Evolutionary conservation across 2,888 invertebrate species (phyloP), one percentile per base, ranked within the genome.

Genomic region (Adelphocoris suturalis): DNA sequence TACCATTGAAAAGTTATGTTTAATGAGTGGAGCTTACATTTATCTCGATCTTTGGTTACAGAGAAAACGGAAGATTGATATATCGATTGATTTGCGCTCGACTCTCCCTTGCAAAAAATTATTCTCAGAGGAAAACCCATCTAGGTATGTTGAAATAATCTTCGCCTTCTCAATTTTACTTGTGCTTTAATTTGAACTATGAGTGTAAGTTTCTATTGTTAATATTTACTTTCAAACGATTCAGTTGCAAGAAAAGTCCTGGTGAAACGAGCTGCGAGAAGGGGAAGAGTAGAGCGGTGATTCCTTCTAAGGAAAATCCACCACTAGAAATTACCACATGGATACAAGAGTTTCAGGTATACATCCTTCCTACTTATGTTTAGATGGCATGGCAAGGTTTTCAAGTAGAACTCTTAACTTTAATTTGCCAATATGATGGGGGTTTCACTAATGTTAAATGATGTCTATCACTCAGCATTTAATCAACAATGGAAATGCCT

Each of bases 241-340:
- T 55, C 19, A 16, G 47, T 82, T 55, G 68, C 86, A 86, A 75
- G 47, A 91, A 91, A 89, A 90, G 90, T 80, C 37, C 89, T 16
- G 78, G 85, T 75, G 90, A 90, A n/a, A 46, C n/a, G 27, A 76
- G 57, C 76, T 28, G 76, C 48, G 91, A 91, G 23, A 91, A 92
- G 88, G 85, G 80, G 48, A 92, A 92, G 91, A 52, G 91, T 37
- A 91, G 95, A 91, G 94, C 95, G 89, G 93, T 96, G 52, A 96
- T 96, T 92, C 96, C 96, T 75, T 96, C 96, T n/a, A 96, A 96
- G 93, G 96, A 96, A 92, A 96, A 96, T 94, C 97, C 97, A 89
- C 97, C 97, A 13, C 96, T 96, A 7, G 96, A 96, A 92, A 94
- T 97, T 94, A 95, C 94, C 91, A 95, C 95, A 92, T 97, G 97